Conservation (phyloP, 53 echinoderm and acorn worm genomes). For the Stichopus horrens region DNA sequence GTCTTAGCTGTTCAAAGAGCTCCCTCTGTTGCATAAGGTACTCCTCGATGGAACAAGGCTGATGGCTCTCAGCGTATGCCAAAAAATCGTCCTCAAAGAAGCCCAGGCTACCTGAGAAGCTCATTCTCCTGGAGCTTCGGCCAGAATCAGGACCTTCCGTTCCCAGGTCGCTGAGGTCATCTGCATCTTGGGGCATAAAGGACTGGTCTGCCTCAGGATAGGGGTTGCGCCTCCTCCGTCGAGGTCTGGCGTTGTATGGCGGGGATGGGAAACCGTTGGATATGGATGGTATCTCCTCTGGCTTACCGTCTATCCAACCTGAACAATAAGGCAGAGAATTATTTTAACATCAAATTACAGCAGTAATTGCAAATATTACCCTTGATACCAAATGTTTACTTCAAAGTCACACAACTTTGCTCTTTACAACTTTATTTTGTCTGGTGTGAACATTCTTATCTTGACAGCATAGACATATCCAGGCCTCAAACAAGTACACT, state of each 20-base stretch:
- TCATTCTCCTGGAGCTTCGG: constrained; percentile 12
- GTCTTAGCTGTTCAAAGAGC: constrained; percentile 15
- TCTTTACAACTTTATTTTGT: no score
- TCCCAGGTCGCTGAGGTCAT: constrained; percentile 28
- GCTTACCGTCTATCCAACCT: constrained; percentile 37
- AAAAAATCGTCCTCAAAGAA: constrained; percentile 48
- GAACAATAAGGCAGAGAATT: background rate
- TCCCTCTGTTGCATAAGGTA: constrained; percentile 43
- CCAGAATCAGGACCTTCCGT: constrained; percentile 35
- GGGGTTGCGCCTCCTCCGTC: constrained; percentile 18
- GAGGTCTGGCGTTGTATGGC: background rate
- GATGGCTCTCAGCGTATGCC: constrained; percentile 43
- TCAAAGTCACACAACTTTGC: no score
- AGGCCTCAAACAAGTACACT: no score
- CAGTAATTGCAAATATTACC: no score
- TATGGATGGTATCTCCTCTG: constrained; percentile 11
- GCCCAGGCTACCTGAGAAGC: constrained; percentile 41
- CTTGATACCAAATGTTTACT: no score
- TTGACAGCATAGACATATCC: no score
- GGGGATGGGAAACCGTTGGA: constrained; percentile 20
- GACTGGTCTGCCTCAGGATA: constrained; percentile 39
- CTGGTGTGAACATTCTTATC: no score
- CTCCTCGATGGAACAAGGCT: constrained; percentile 45
- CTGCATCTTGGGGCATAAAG: constrained; percentile 16
- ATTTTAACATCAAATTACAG: background rate